phyloP scores from a whole-genome alignment of 1,140 invertebrate genomes.

The Anastrepha obliqua region DNA sequence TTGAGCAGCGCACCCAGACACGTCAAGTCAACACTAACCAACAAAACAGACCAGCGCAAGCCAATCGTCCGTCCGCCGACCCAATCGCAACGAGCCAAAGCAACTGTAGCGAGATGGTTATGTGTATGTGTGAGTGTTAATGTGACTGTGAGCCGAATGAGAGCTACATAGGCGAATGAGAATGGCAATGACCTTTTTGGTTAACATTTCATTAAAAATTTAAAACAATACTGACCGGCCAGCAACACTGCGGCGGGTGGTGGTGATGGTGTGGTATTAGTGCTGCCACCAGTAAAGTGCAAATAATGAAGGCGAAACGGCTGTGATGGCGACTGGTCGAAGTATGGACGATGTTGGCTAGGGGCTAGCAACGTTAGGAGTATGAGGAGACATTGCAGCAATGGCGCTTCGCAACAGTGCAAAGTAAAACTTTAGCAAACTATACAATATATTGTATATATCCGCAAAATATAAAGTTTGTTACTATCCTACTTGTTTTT shows the following conservation, averaged over 20 bases:
- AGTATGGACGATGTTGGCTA: neutral
- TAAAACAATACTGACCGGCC: constrained; percentile 1
- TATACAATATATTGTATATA: neutral
- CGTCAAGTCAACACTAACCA: neutral
- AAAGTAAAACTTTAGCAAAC: neutral
- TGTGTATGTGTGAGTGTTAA: too few relatives aligned
- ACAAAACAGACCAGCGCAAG: neutral
- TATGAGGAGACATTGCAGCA: too few relatives aligned
- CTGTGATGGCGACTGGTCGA: neutral
- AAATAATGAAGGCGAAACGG: constrained; percentile 9
- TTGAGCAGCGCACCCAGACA: constrained; percentile 30
- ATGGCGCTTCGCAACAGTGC: neutral
- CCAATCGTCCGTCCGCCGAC: neutral
- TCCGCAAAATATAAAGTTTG: neutral
- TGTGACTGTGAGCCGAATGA: neutral
- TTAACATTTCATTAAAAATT: constrained; percentile 51
- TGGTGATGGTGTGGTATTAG: neutral
- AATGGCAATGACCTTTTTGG: constrained; percentile 52
- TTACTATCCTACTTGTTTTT: neutral
- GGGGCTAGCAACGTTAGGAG: neutral
- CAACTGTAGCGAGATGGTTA: neutral
- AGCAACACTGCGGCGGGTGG: neutral
- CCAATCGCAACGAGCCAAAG: neutral
- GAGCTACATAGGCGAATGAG: constrained; percentile 10
- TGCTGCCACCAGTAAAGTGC: constrained; percentile 18